phyloP scores from a whole-genome alignment of 2,888 invertebrate genomes.

The Lysandra coridon region DNA sequence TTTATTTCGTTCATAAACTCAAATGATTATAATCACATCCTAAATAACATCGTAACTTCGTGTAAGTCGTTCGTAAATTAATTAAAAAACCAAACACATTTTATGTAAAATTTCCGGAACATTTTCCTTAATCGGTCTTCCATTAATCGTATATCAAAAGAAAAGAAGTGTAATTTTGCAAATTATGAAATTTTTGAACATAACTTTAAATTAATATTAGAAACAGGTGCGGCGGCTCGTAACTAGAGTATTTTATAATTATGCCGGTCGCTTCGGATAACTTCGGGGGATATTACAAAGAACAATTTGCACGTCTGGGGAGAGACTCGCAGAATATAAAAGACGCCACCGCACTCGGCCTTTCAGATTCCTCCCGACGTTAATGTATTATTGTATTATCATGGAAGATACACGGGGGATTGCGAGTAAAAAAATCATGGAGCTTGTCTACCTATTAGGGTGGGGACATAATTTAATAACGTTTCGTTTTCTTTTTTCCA shows the following conservation, averaged over 20 bases:
- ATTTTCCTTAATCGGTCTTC: constrained; percentile 33
- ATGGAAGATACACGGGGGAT: constrained; percentile 43
- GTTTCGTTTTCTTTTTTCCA: background rate
- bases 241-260: constrained; percentile 46
- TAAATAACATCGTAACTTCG: background rate
- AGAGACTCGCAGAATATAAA: constrained; percentile 39
- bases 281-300: constrained; percentile 45
- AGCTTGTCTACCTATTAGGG: background rate
- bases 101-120: constrained; percentile 3
- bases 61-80: background rate
- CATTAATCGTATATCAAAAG: constrained; percentile 33
- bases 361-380: constrained; percentile 41
- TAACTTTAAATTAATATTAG: constrained; percentile 46
- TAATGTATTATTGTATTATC: constrained; percentile 43
- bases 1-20: background rate
- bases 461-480: background rate
- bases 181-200: constrained; percentile 43
- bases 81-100: background rate
- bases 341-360: constrained; percentile 38
- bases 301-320: constrained; percentile 44
- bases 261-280: constrained; percentile 42
- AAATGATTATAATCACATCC: background rate
- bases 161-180: constrained; percentile 40
- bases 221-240: constrained; percentile 45
- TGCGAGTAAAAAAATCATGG: constrained; percentile 5